A percentile compares a stretch with the other conserved stretches of the same genome.
phyloP scores from a whole-genome alignment of 1,140 invertebrate genomes.

The Neotoxoptera formosana region DNA sequence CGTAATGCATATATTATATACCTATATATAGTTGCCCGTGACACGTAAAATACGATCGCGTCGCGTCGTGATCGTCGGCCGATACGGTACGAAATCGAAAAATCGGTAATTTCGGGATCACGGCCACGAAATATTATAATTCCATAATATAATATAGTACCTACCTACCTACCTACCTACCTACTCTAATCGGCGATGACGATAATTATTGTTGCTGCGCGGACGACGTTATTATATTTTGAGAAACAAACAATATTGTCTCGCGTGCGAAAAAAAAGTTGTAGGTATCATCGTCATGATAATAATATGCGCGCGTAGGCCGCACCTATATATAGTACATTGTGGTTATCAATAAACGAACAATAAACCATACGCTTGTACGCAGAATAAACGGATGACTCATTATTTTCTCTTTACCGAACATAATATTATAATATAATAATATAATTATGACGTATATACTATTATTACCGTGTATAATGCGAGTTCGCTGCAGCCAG shows the following conservation, averaged over 20 bases:
- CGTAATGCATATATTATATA: too few relatives aligned
- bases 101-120: conserved; percentile 40
- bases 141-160: background rate
- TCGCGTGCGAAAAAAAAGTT: background rate
- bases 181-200: background rate
- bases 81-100: background rate
- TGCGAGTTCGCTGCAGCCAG: background rate
- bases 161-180: background rate
- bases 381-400: background rate
- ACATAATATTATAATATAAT: too few relatives aligned
- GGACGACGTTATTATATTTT: background rate
- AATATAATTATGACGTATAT: background rate
- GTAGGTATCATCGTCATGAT: background rate
- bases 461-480: background rate
- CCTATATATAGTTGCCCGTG: background rate
- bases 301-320: background rate
- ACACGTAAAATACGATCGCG: background rate
- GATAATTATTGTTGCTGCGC: background rate
- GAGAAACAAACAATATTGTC: conserved; percentile 3
- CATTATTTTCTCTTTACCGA: background rate
- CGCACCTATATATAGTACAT: background rate
- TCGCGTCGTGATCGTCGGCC: background rate
- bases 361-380: background rate
- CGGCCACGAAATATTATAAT: background rate
- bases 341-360: background rate